Percentiles rank a stretch among this genome's conserved stretches.
Evolutionary conservation across 2,797 vertebrate species (phyloP).

Genomic region (Muscicapa striata): DNA sequence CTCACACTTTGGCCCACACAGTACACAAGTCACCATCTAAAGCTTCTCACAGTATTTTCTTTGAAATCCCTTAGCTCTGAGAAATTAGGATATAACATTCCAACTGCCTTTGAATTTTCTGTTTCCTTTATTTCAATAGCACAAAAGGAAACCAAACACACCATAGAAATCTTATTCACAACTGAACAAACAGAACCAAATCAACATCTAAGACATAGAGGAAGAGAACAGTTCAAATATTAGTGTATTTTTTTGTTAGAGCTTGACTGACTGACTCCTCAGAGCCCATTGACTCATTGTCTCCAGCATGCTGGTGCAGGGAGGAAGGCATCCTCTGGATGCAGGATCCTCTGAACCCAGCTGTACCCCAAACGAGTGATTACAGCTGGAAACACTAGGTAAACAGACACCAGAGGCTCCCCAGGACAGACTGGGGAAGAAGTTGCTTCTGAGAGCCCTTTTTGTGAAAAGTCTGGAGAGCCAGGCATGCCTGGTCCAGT

Average conservation of each 20-base stretch:
- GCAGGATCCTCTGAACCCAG: not conserved
- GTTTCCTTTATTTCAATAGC: not conserved
- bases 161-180: not conserved
- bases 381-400: not conserved
- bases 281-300: not conserved
- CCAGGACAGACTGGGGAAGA: not conserved
- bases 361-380: not conserved
- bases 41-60: not conserved
- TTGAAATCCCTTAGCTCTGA: not conserved
- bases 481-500: not conserved
- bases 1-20: not conserved
- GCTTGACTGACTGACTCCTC: not conserved
- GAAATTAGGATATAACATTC: not conserved
- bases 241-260: not conserved
- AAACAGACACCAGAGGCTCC: not conserved
- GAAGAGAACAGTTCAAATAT: not conserved
- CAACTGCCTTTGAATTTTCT: not conserved
- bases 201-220: not conserved
- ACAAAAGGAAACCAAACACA: not conserved
- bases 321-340: not conserved
- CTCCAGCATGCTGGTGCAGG: not conserved
- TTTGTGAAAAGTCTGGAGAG: not conserved
- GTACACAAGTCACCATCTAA: not conserved
- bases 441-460: not conserved
- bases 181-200: not conserved